phyloP scores from a whole-genome alignment of 2,113 vertebrate genomes.

The Microtus ochrogaster region DNA sequence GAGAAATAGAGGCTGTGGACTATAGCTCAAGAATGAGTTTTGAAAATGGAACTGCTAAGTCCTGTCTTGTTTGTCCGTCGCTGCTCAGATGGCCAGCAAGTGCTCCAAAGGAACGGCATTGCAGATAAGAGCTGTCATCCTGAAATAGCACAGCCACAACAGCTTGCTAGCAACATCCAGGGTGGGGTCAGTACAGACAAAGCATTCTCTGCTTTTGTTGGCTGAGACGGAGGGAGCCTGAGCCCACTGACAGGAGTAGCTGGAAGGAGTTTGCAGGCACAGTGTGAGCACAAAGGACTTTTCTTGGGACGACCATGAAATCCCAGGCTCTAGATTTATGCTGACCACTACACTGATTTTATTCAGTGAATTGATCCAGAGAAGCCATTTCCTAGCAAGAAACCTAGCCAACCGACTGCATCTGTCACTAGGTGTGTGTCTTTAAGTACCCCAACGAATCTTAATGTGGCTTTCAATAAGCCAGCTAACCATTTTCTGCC shows the following conservation, averaged over 20 bases:
- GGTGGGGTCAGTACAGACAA: background rate
- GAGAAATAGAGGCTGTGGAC: background rate
- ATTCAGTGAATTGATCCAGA: slow-evolving; percentile 28
- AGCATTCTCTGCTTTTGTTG: background rate
- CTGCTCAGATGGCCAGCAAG: background rate
- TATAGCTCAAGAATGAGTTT: background rate
- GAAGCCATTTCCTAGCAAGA: slow-evolving; percentile 54
- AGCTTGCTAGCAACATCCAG: background rate
- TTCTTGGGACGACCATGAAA: slow-evolving; percentile 18
- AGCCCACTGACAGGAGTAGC: background rate
- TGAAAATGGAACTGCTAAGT: background rate
- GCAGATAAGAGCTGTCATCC: background rate
- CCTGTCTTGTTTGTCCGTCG: background rate
- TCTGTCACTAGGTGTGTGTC: slow-evolving; percentile 23
- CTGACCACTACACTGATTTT: slow-evolving; percentile 64
- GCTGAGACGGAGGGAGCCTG: background rate
- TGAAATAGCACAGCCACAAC: background rate
- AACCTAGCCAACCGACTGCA: slow-evolving; percentile 26
- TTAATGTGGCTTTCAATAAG: slow-evolving; percentile 56
- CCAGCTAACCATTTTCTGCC: slow-evolving; percentile 54
- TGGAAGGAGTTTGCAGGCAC: background rate
- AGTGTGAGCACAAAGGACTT: background rate
- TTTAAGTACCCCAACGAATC: slow-evolving; percentile 46
- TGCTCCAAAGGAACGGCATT: background rate
- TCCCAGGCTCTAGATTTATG: slow-evolving; percentile 35